Base-by-base conservation (phyloP, 2,797 vertebrate genomes). In the Podargus strigoides region DNA sequence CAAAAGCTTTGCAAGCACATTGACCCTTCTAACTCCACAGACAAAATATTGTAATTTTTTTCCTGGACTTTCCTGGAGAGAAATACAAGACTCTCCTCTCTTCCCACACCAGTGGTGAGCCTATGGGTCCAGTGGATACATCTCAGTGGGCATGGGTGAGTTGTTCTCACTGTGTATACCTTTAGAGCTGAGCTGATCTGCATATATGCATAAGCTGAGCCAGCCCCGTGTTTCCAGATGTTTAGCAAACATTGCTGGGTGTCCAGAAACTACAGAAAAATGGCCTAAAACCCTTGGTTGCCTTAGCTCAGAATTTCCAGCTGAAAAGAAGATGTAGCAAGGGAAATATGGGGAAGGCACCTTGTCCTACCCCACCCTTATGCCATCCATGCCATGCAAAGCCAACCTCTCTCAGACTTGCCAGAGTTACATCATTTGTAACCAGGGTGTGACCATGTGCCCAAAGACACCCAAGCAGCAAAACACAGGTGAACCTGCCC, bases 351-450 rank as follows among this genome's bases (percentile, higher is more conserved):
- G n/a, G 37, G 23, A 42, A 32, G 10, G 7, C 17, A 21, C n/a
- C 3, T 60, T 78, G 11, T 81, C 37, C 41, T 80, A 14, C 41
- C n/a, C 46, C 46, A 62, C 8, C 12, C 6, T 42, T 59, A 7
- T 36, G 26, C 58, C 27, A 34, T 4, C 26, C 2, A 0, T 34
- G 16, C 10, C 52, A 62, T 2, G 4, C 10, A 30, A 68, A 68
- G 36, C 24, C 42, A 66, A 13, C 3, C 3, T 10, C 27, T 11
- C 28, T 49, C 50, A 42, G 42, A 36, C 17, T 44, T 70, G 24
- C 6, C 30, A 78, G 64, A 36, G 16, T 26, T 75, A 21, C 4
- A 11, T 16, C 24, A 14, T 19, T 19, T 14, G 4, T 70, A 55
- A 46, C 8, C 15, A n/a, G 37, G 21, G 2, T 53, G 42, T 72